Conservation (phyloP, 1,140 invertebrate species). For the Drosophila lowei region DNA sequence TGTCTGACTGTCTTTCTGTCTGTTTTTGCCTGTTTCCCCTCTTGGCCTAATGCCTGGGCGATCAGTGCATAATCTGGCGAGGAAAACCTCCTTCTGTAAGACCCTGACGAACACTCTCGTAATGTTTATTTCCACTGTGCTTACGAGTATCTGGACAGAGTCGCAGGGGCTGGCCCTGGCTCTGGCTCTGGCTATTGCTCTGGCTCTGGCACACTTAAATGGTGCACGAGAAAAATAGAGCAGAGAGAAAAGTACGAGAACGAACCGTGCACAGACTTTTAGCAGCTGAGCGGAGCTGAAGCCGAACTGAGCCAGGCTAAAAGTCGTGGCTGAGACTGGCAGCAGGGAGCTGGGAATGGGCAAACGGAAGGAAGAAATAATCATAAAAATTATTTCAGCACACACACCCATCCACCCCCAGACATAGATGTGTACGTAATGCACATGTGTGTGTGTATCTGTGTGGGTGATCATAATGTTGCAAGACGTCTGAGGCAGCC, state of each 20-base stretch:
- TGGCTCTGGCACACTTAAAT: conserved; percentile 55
- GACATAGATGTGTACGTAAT: not conserved
- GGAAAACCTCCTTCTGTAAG: not conserved
- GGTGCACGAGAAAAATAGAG: conserved; percentile 62
- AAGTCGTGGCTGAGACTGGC: conserved; percentile 48
- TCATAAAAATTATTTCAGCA: conserved; percentile 80
- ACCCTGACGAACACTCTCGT: conserved; percentile 35
- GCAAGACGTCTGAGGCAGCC: conserved; percentile 51
- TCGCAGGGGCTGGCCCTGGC: conserved; percentile 9
- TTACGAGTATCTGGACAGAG: conserved; percentile 58
- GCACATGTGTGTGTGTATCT: conserved; percentile 38
- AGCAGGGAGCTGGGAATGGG: conserved; percentile 24
- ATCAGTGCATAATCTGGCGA: conserved; percentile 51
- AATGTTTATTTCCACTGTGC: conserved; percentile 78
- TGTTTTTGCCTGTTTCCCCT: not conserved
- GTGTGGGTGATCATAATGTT: conserved; percentile 74
- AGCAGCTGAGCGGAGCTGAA: conserved; percentile 40
- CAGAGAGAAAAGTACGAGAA: conserved; percentile 3
- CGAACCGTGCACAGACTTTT: conserved; percentile 51
- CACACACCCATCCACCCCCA: conserved; percentile 27
- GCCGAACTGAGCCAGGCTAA: conserved; percentile 27
- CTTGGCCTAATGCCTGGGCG: conserved; percentile 39
- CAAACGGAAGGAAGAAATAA: conserved; percentile 78
- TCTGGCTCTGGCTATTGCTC: conserved; percentile 19
- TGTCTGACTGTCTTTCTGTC: no score